These are phyloP conservation scores for Crotalus tigris DNA, from an alignment of 2,113 vertebrate genomes.

Conservation along the genomic window DNA sequence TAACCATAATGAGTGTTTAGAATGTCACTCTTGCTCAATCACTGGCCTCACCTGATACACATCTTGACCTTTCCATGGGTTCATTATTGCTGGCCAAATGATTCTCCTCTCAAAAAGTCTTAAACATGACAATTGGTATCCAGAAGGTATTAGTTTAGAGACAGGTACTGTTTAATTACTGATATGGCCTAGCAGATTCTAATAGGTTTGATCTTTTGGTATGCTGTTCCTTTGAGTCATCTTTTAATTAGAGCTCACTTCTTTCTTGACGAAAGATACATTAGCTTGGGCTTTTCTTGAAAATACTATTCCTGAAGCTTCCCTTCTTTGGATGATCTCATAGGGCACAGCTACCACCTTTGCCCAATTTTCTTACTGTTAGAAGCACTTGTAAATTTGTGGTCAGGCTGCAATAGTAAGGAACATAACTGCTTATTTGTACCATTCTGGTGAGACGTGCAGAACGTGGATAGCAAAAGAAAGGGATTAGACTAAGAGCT, in stretches of 20 bases:
- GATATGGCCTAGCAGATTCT: not conserved
- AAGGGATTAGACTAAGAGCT: not conserved
- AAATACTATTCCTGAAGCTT: conserved; percentile 41
- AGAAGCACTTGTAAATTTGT: not conserved
- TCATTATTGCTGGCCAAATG: not conserved
- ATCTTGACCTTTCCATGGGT: not conserved
- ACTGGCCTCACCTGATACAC: not conserved
- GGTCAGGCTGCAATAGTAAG: not conserved
- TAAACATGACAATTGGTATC: not conserved
- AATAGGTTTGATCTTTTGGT: not conserved
- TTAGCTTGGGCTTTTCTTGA: conserved; percentile 24
- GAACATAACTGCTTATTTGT: not conserved
- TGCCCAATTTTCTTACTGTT: not conserved
- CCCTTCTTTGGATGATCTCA: not conserved
- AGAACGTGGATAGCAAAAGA: conserved; percentile 16
- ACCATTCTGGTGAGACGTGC: conserved; percentile 13
- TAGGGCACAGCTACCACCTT: conserved; percentile 19
- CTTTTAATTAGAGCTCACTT: conserved; percentile 21
- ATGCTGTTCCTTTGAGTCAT: conserved; percentile 25
- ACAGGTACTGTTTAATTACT: not conserved
- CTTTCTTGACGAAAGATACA: not conserved
- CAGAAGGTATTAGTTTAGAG: not conserved
- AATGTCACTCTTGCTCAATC: not conserved
- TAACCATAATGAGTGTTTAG: not conserved
- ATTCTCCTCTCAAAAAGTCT: not conserved